Evolutionary conservation across 2,797 vertebrate species (phyloP).

Genomic region (Harpagifer antarcticus): DNA sequence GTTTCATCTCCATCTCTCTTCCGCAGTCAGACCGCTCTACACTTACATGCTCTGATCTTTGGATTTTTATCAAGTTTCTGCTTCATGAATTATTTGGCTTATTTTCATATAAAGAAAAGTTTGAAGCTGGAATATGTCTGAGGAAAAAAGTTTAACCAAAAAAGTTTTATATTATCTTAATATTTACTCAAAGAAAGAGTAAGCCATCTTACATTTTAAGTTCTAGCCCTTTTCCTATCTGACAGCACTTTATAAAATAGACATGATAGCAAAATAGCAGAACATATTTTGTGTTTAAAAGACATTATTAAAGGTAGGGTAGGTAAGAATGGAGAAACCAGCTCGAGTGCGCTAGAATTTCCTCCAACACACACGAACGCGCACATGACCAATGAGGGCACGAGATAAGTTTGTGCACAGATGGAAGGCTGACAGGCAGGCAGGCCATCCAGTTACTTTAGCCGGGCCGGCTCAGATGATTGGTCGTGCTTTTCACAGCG

Average conservation of each 20-base stretch:
- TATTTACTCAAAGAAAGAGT: slow-evolving; percentile 66
- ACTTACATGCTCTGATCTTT: slow-evolving; percentile 84
- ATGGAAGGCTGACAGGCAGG: no score
- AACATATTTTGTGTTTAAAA: background rate
- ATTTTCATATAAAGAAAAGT: slow-evolving; percentile 87
- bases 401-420: no score
- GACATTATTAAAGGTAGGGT: background rate
- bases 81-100: slow-evolving; percentile 84
- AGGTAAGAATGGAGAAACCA: no score
- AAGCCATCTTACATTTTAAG: slow-evolving; percentile 16
- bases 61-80: slow-evolving; percentile 85
- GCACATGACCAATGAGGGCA: no score
- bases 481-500: no score
- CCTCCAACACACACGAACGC: no score
- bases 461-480: no score
- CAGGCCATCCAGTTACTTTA: no score
- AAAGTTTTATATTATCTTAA: slow-evolving; percentile 65
- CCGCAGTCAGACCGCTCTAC: slow-evolving; percentile 73
- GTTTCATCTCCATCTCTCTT: slow-evolving; percentile 74
- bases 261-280: no score
- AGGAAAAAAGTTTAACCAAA: slow-evolving; percentile 66
- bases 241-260: background rate
- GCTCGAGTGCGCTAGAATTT: no score
- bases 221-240: background rate
- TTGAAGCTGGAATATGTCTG: slow-evolving; percentile 41